Conservation (phyloP, 2,888 invertebrate species). For the Chrysina gloriosa region DNA sequence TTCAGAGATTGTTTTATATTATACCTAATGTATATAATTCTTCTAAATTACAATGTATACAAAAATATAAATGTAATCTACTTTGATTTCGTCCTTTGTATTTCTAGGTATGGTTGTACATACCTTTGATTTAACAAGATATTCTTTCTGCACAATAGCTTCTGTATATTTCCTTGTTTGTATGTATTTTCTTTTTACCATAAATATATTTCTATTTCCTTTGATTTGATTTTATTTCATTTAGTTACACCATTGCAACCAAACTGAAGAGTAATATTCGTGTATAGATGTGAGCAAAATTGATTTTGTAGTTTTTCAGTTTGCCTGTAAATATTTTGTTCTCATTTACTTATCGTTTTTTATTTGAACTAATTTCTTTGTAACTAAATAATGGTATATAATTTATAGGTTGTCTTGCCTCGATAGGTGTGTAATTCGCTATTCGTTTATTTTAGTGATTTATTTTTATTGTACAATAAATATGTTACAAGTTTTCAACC, state of each 20-base stretch:
- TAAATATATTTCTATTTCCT: conserved; percentile 62
- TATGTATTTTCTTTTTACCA: conserved; percentile 62
- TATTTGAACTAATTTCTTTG: conserved; percentile 4
- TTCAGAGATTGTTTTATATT: conserved; percentile 57
- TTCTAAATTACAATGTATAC: conserved; percentile 41
- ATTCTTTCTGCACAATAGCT: conserved; percentile 56
- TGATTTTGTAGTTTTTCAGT: conserved; percentile 38
- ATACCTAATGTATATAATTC: conserved; percentile 53
- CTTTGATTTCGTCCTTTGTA: conserved; percentile 40
- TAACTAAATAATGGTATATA: conserved; percentile 49
- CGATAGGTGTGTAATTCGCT: conserved; percentile 53
- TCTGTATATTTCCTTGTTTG: conserved; percentile 55
- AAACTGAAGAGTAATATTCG: no score
- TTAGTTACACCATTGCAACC: conserved; percentile 30
- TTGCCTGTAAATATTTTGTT: conserved; percentile 50
- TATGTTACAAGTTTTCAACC: conserved; percentile 50
- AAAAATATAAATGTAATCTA: conserved; percentile 44
- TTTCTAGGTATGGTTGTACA: conserved; percentile 62
- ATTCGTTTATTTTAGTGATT: conserved; percentile 45
- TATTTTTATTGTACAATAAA: conserved; percentile 53
- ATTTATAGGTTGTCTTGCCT: conserved; percentile 57
- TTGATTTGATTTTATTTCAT: conserved; percentile 44
- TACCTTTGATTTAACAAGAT: conserved; percentile 52
- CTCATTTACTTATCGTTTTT: conserved; percentile 38
- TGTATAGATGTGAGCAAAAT: neutral